phyloP scores from a whole-genome alignment of 2,888 invertebrate species.

The Psococerastis gibbosa region DNA sequence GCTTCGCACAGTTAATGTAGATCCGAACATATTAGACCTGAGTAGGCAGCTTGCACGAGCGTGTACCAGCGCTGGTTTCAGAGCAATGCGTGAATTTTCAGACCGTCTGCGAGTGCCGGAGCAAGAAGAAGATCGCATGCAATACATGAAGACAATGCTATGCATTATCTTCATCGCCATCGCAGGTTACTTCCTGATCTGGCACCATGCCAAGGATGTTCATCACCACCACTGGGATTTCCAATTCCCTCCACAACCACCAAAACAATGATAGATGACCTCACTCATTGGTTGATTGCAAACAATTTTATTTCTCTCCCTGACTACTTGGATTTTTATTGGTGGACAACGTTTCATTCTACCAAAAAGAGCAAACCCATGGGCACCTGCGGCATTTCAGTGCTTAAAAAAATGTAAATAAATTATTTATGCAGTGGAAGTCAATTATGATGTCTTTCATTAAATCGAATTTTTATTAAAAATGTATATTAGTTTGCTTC shows the following conservation, averaged over 20 bases:
- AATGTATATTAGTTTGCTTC: too few species aligned
- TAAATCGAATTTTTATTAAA: too few species aligned
- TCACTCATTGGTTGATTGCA: too few species aligned
- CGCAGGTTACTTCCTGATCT: conserved; percentile 55
- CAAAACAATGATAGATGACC: conserved; percentile 14
- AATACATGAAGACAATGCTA: conserved; percentile 48
- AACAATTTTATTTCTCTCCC: too few species aligned
- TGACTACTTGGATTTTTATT: too few species aligned
- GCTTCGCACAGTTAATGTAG: conserved; percentile 27
- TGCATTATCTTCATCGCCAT: conserved; percentile 61
- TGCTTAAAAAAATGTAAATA: too few species aligned
- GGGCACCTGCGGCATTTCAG: too few species aligned
- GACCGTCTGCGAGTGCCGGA: conserved; percentile 40
- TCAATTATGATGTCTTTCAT: too few species aligned
- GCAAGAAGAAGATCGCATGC: conserved; percentile 29
- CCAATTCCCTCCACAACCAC: conserved; percentile 51
- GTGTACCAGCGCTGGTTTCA: conserved; percentile 42
- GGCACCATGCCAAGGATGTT: conserved; percentile 49
- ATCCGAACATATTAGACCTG: conserved; percentile 47
- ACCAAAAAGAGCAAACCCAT: too few species aligned
- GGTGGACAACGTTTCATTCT: too few species aligned
- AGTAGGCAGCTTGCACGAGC: conserved; percentile 50
- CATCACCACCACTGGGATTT: conserved; percentile 79
- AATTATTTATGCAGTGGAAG: too few species aligned
- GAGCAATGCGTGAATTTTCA: conserved; percentile 33